These are phyloP conservation scores for Neodiprion lecontei DNA, from an alignment of 1,140 invertebrate species.

Conservation along the genomic window DNA sequence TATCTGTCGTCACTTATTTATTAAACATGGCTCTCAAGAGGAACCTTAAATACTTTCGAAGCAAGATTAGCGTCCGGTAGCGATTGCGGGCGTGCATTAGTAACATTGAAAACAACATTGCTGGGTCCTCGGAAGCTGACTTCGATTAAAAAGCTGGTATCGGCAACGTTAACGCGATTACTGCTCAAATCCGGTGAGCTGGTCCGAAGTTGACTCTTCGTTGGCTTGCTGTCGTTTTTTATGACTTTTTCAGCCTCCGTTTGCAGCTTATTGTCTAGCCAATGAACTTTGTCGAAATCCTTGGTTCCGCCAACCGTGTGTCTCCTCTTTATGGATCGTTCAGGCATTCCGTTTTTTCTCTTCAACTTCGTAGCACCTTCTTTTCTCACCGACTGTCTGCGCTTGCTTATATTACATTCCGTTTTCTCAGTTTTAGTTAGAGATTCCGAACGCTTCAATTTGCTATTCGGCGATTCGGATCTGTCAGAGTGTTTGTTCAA, in stretches of 20 bases:
- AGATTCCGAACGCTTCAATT: constrained; percentile 70
- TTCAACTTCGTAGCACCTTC: constrained; percentile 70
- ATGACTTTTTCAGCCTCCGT: constrained; percentile 59
- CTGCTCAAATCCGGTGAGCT: constrained; percentile 70
- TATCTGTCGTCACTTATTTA: neutral
- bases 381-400: constrained; percentile 66
- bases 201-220: constrained; percentile 63
- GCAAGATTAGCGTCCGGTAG: constrained; percentile 61
- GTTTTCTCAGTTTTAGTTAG: constrained; percentile 83
- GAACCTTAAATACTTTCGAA: constrained; percentile 64
- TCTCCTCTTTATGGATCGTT: constrained; percentile 82
- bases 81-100: constrained; percentile 64
- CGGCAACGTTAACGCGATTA: constrained; percentile 55
- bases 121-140: constrained; percentile 63
- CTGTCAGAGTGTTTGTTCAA: constrained; percentile 64
- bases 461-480: constrained; percentile 49
- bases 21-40: constrained; percentile 67
- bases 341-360: constrained; percentile 76
- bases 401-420: constrained; percentile 78
- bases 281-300: constrained; percentile 77
- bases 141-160: constrained; percentile 61
- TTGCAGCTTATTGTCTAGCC: constrained; percentile 65
- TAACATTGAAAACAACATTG: constrained; percentile 64
- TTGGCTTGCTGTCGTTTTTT: constrained; percentile 60
- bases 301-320: constrained; percentile 92